phyloP scores from a whole-genome alignment of 2,888 invertebrate genomes.

The Perdita meconis region DNA sequence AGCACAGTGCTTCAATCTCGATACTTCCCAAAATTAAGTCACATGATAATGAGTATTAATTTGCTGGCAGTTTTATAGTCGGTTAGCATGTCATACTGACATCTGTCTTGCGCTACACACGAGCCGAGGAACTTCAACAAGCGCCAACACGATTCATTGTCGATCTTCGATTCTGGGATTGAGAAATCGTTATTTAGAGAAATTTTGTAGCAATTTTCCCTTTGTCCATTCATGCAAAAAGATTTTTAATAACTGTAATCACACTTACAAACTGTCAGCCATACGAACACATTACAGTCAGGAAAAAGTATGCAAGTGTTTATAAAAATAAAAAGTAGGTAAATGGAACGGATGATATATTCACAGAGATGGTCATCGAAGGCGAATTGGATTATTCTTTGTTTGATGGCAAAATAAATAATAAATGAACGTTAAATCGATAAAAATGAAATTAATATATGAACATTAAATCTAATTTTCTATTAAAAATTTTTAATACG shows the following conservation, averaged over 20 bases:
- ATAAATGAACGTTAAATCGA: no score
- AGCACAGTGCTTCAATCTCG: constrained; percentile 44
- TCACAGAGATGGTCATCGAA: constrained; percentile 11
- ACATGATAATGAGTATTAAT: constrained; percentile 56
- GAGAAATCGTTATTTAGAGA: background rate
- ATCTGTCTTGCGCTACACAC: constrained; percentile 37
- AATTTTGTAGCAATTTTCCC: background rate
- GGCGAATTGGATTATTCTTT: no score
- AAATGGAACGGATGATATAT: background rate
- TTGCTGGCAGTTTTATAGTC: constrained; percentile 50
- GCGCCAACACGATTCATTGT: constrained; percentile 17
- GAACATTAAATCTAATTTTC: no score
- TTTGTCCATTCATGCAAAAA: no score
- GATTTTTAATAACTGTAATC: no score
- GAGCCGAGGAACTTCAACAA: constrained; percentile 6
- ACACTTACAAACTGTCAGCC: no score
- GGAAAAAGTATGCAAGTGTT: background rate
- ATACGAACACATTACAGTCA: background rate
- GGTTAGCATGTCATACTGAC: constrained; percentile 47
- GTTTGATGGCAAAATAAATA: no score
- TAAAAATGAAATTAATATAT: no score
- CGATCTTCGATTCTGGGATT: constrained; percentile 3
- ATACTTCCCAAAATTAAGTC: constrained; percentile 47
- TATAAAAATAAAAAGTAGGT: background rate
- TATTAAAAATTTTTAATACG: no score